phyloP scores from a whole-genome alignment of 1,140 invertebrate genomes.

The Papilio polyxenes region DNA sequence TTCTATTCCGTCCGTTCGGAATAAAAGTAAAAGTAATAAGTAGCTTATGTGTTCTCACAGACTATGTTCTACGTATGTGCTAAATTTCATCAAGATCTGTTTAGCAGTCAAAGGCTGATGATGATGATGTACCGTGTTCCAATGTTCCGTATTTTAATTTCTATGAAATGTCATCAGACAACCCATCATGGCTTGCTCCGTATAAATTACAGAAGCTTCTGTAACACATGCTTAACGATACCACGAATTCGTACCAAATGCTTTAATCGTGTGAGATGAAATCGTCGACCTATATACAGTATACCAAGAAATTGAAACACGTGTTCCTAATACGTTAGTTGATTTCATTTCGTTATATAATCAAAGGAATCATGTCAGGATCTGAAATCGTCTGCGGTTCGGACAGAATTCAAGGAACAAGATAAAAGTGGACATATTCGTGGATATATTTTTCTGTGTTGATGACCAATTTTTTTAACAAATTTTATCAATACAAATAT shows the following conservation, averaged over 20 bases:
- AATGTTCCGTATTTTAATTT: too few species aligned
- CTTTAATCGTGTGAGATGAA: conserved; percentile 27
- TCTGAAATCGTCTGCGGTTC: background rate
- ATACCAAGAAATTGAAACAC: conserved; percentile 27
- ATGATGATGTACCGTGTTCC: too few species aligned
- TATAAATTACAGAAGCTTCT: background rate
- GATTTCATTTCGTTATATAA: conserved; percentile 14
- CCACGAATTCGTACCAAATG: conserved; percentile 16
- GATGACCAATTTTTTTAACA: too few species aligned
- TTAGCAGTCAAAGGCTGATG: too few species aligned
- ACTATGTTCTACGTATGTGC: too few species aligned
- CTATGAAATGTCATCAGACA: too few species aligned
- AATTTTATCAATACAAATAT: too few species aligned
- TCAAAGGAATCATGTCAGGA: conserved; percentile 11
- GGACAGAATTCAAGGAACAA: background rate
- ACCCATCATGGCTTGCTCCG: too few species aligned
- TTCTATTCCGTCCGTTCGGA: background rate
- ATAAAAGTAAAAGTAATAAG: too few species aligned
- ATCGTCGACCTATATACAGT: conserved; percentile 22
- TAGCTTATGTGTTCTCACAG: too few species aligned
- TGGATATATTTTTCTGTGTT: too few species aligned
- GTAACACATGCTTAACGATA: background rate
- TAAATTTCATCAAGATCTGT: too few species aligned
- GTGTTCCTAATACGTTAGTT: conserved; percentile 19
- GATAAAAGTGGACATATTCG: background rate